phyloP scores from a whole-genome alignment of 2,797 vertebrate species.

The Orestias chungarensis region DNA sequence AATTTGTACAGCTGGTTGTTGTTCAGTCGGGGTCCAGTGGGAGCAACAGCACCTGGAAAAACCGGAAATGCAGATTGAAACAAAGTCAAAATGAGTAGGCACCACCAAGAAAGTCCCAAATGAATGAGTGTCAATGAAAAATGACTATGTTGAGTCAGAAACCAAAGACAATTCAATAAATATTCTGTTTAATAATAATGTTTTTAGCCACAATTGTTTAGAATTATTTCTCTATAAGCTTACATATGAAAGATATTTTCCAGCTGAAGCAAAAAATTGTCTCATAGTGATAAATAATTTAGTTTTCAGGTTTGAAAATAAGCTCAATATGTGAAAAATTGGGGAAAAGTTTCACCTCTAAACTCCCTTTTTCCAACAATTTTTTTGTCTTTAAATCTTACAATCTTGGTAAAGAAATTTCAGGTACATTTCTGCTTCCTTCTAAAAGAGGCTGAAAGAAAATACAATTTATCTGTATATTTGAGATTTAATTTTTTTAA shows the following conservation, averaged over 20 bases:
- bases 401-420: too few species aligned
- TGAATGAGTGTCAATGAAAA: background rate
- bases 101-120: background rate
- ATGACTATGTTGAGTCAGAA: background rate
- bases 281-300: background rate
- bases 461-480: too few species aligned
- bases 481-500: too few species aligned
- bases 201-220: background rate
- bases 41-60: conserved; percentile 80
- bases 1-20: conserved; percentile 93
- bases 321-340: background rate
- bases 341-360: too few species aligned
- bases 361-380: too few species aligned
- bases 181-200: background rate
- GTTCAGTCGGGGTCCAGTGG: conserved; percentile 85
- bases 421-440: too few species aligned
- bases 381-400: too few species aligned
- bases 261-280: background rate
- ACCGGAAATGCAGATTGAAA: conserved; percentile 40
- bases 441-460: too few species aligned
- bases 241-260: too few species aligned
- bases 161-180: background rate
- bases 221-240: background rate
- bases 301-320: background rate
- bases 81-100: conserved; percentile 9